Percentiles rank a stretch among this genome's conserved stretches.
These are phyloP conservation scores for Nibea albiflora DNA, from an alignment of 2,113 vertebrate genomes.

Conservation along the genomic window DNA sequence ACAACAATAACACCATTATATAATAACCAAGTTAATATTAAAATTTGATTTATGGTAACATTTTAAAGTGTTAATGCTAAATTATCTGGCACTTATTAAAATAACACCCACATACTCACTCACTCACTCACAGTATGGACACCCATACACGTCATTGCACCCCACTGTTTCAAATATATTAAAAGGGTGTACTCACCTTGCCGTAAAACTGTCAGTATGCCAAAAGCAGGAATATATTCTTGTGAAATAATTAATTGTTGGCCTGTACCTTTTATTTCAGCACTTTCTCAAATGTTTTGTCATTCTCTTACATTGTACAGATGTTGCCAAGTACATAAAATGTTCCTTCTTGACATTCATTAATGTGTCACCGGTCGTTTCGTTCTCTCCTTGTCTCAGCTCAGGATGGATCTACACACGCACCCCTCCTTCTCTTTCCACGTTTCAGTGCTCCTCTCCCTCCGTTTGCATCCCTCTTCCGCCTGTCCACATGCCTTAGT, in stretches of 20 bases:
- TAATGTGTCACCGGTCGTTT: slow-evolving; percentile 18
- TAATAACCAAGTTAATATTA: neutral
- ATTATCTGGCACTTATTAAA: slow-evolving; percentile 15
- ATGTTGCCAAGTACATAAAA: slow-evolving; percentile 21
- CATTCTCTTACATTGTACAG: slow-evolving; percentile 1
- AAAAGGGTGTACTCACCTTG: slow-evolving; percentile 22
- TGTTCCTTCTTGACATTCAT: slow-evolving; percentile 21
- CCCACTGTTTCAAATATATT: slow-evolving; percentile 31
- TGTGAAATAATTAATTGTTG: slow-evolving; percentile 30
- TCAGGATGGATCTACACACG: slow-evolving; percentile 35
- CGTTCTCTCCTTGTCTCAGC: slow-evolving; percentile 28
- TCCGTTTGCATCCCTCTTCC: slow-evolving; percentile 44
- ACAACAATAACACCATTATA: neutral
- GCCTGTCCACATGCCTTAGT: slow-evolving; percentile 46
- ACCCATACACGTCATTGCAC: slow-evolving; percentile 10
- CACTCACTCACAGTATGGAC: neutral
- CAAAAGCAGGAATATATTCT: slow-evolving; percentile 26
- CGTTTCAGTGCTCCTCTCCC: slow-evolving; percentile 40
- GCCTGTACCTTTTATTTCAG: slow-evolving; percentile 19
- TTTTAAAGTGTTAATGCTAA: slow-evolving; percentile 18
- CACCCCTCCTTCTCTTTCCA: slow-evolving; percentile 28
- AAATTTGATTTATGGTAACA: too few relatives aligned
- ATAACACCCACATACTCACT: slow-evolving; percentile 30
- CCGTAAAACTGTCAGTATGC: slow-evolving; percentile 26
- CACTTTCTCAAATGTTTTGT: neutral